Evolutionary conservation across 2,113 vertebrate genomes (phyloP).

Genomic region (Plecotus auritus): DNA sequence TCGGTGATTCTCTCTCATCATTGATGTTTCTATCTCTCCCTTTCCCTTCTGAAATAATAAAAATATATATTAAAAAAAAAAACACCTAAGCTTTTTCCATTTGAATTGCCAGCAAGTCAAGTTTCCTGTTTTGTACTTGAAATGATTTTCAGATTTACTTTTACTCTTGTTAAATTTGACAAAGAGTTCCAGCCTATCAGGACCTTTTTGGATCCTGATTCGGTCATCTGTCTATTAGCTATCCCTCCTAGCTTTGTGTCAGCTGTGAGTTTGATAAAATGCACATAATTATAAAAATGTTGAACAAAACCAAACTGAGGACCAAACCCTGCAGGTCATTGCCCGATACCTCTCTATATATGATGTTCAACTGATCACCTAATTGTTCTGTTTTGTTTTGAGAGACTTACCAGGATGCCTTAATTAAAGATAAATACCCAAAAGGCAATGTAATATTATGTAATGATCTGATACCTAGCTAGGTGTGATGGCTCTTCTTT

Average conservation of each 20-base stretch:
- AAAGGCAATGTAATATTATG: neutral
- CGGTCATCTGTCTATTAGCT: neutral
- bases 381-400: neutral
- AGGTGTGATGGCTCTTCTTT: neutral
- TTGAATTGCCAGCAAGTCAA: neutral
- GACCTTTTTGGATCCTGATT: conserved; percentile 9
- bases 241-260: conserved; percentile 7
- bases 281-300: neutral
- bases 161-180: conserved; percentile 46
- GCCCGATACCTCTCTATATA: neutral
- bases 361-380: neutral
- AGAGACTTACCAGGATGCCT: neutral
- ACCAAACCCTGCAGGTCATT: neutral
- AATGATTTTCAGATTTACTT: conserved; percentile 9
- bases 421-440: neutral
- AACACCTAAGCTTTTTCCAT: neutral
- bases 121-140: neutral
- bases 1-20: too few species aligned
- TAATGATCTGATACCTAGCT: neutral
- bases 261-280: neutral
- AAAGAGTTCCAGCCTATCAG: neutral
- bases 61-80: neutral
- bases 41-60: too few species aligned
- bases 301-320: neutral
- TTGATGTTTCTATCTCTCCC: too few species aligned